Base-by-base conservation (phyloP, 2,797 vertebrate species). In the Dicrostonyx torquatus region DNA sequence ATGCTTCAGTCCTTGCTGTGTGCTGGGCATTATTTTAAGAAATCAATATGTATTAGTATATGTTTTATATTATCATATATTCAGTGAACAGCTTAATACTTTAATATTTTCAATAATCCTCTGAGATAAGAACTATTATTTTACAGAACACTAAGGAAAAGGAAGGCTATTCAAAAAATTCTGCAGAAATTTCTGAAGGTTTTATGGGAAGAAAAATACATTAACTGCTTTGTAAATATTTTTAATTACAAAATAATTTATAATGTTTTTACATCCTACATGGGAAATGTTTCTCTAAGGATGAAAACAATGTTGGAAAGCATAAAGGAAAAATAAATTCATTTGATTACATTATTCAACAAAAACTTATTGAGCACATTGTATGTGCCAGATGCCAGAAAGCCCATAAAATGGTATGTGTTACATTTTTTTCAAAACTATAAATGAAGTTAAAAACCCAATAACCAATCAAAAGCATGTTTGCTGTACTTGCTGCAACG, bases 201-300 rank as follows among this genome's bases (percentile, higher is more conserved):
- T 86, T 91, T 68, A 40, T 29, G 15, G 20, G 78, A 70, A 13
- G 45, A 50, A 92, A 91, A 82, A 90, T 31, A 86, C 17, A 76
- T 31, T 62, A 87, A 43, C 75, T 26, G 55, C 13, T 77, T 80
- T 43, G 60, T 72, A 70, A 72, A 70, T 62, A 80, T 91, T 88
- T 60, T 77, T 55, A 91, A 89, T 91, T 83, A 53, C 34, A 87
- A 95, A 91, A 78, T 72, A 75, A 64, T 50, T 22, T 70, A 34
- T 72, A 89, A 50, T 86, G 34, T 29, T 40, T 40, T 87, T 93
- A n/a, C 78, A 5, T 77, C 24, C 22, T 89, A 86, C 53, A 12
- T 68, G 22, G 75, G 79, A 97, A 97, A 62, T 79, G 53, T 83
- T 37, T 86, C 12, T 45, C 26, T 82, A 77, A 94, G 43, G 34